These are phyloP conservation scores for Pomatorhinus ruficollis DNA, from an alignment of 2,113 vertebrate genomes.

Conservation along the genomic window DNA sequence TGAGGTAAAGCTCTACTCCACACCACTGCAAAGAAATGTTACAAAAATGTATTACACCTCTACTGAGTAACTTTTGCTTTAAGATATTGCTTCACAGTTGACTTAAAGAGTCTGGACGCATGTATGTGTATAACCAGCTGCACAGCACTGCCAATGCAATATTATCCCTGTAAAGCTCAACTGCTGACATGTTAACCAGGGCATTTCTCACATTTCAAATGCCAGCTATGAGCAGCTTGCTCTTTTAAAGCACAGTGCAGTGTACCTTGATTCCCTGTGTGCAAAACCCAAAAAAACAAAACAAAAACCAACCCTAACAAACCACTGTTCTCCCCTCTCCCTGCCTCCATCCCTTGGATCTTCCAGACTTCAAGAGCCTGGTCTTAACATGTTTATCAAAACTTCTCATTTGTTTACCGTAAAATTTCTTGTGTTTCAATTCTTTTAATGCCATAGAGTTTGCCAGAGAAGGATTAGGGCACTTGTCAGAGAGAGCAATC, in stretches of 20 bases:
- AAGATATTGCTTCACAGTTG: neutral
- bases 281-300: neutral
- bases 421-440: neutral
- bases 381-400: neutral
- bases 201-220: conserved; percentile 25
- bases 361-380: neutral
- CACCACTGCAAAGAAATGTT: neutral
- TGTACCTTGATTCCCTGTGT: neutral
- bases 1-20: neutral
- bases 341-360: too few species aligned
- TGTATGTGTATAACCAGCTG: neutral
- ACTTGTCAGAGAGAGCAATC: neutral
- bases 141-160: neutral
- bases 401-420: neutral
- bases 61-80: neutral
- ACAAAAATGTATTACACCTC: neutral
- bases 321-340: accelerated
- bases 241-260: neutral
- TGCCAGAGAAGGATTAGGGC: neutral
- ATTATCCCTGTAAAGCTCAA: neutral
- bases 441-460: neutral
- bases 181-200: conserved; percentile 33
- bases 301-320: neutral
- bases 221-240: neutral
- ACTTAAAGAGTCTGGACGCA: neutral